A percentile compares a stretch with the other conserved stretches of the same genome.
phyloP scores from a whole-genome alignment of 2,113 vertebrate genomes.

The Otus sunia region DNA sequence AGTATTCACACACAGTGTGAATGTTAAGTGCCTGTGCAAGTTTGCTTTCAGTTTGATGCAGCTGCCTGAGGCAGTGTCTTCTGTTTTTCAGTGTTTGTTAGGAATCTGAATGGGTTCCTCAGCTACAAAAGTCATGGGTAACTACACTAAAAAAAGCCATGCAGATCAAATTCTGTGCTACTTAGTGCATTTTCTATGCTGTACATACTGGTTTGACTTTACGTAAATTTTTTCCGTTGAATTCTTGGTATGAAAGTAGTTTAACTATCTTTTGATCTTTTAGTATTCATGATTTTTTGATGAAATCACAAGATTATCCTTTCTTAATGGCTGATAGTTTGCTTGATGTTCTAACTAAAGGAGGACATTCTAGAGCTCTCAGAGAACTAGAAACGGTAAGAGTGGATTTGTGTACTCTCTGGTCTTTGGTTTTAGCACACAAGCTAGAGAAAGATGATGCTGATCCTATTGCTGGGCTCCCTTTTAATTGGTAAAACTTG shows the following conservation, averaged over 20 bases:
- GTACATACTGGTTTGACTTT: neutral
- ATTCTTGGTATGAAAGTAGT: neutral
- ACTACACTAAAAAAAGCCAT: neutral
- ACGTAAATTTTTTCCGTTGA: fast-evolving
- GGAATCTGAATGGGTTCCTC: neutral
- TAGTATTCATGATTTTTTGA: constrained; percentile 87
- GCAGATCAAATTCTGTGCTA: neutral
- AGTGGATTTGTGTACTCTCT: neutral
- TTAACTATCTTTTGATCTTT: neutral
- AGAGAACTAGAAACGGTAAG: constrained; percentile 82
- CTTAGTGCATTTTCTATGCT: neutral
- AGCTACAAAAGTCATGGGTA: neutral
- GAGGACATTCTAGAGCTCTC: constrained; percentile 87
- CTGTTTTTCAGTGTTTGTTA: neutral
- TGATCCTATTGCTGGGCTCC: neutral
- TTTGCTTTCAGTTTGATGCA: neutral
- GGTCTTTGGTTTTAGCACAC: neutral
- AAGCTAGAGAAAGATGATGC: neutral
- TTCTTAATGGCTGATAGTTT: constrained; percentile 92
- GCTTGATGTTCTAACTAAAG: constrained; percentile 90
- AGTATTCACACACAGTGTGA: no score
- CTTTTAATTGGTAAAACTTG: neutral
- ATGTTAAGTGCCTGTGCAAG: fast-evolving
- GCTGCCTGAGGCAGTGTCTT: neutral
- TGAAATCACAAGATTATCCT: constrained; percentile 87